Evolutionary conservation across 2,888 invertebrate genomes (phyloP).

Genomic region (Leptopilina syphax): DNA sequence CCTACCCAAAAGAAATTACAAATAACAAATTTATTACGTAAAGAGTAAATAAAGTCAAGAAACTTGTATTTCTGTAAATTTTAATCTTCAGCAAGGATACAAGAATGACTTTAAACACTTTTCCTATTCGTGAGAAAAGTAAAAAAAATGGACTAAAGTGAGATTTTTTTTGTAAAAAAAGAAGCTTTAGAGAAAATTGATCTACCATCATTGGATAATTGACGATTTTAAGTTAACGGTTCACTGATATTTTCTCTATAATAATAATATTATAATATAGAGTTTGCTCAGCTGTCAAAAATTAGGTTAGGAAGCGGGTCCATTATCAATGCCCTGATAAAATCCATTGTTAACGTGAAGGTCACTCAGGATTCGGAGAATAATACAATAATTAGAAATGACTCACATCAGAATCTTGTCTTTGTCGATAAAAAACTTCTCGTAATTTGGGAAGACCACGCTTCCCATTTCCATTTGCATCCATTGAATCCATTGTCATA

Average conservation of each 20-base stretch:
- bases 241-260: constrained; percentile 21
- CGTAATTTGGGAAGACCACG: constrained; percentile 27
- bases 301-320: constrained; percentile 52
- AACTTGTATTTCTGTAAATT: no score
- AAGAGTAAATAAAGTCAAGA: no score
- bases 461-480: constrained; percentile 38
- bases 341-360: constrained; percentile 12
- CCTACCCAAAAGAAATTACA: no score
- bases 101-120: no score
- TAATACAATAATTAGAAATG: constrained; percentile 27
- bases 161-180: not conserved
- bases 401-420: constrained; percentile 85
- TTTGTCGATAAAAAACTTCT: constrained; percentile 72
- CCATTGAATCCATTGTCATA: constrained; percentile 26
- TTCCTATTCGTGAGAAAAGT: not conserved
- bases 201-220: constrained; percentile 30
- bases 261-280: no score
- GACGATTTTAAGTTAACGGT: constrained; percentile 23
- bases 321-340: constrained; percentile 19
- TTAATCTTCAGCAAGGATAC: no score
- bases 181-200: constrained; percentile 8
- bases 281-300: constrained; percentile 46
- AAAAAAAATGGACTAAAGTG: constrained; percentile 3
- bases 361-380: constrained; percentile 22
- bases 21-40: no score